A percentile compares a stretch with the other conserved stretches of the same genome.
Conservation (phyloP, 2,797 vertebrate species). For the Enteromius paludinosus region DNA sequence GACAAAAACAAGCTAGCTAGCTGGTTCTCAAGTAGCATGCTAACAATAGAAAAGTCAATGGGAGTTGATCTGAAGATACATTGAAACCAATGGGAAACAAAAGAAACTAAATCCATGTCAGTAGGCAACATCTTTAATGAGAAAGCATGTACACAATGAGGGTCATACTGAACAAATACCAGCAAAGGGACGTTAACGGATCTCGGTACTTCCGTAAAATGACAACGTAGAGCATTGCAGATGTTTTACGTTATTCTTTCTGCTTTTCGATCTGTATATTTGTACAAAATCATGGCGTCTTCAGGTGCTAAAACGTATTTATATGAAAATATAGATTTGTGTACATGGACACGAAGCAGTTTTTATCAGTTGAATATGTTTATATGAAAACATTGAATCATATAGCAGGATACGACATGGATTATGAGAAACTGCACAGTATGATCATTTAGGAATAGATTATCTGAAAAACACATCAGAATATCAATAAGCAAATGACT, state of each 20-base stretch:
- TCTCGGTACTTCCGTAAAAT: background rate
- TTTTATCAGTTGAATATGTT: background rate
- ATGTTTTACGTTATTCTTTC: background rate
- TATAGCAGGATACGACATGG: background rate
- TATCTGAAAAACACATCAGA: slow-evolving; percentile 13
- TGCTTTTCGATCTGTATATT: background rate
- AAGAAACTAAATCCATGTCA: slow-evolving; percentile 12
- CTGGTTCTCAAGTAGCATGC: background rate
- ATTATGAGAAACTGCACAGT: background rate
- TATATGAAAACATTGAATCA: slow-evolving; percentile 25
- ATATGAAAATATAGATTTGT: slow-evolving; percentile 36
- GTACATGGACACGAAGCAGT: slow-evolving; percentile 14
- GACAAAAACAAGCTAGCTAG: background rate
- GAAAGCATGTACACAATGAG: slow-evolving; percentile 30
- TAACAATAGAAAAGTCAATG: background rate
- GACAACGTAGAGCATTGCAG: background rate
- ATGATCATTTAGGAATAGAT: slow-evolving; percentile 27
- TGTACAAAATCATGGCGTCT: slow-evolving; percentile 27
- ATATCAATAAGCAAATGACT: background rate
- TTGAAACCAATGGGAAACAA: slow-evolving; percentile 1
- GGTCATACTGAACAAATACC: slow-evolving; percentile 33
- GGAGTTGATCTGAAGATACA: background rate
- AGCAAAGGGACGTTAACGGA: slow-evolving; percentile 17
- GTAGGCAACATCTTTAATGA: slow-evolving; percentile 34
- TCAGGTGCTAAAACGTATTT: slow-evolving; percentile 21